Conservation (phyloP, 2,888 invertebrate genomes). For the Drosophila stalkeri region DNA sequence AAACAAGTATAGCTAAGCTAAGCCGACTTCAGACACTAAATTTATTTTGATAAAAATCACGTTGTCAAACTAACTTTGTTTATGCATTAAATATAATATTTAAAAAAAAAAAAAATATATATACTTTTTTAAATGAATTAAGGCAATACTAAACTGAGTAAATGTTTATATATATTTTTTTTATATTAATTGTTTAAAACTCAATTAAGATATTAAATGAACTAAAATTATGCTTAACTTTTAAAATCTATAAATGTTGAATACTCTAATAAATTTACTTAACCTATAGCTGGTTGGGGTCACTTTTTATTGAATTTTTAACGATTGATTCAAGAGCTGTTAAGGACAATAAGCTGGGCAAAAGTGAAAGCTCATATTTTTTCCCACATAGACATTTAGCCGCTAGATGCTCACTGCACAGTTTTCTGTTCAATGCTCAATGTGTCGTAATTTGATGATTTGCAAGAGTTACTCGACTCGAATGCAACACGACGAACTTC, state of each 20-base stretch:
- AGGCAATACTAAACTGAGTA: too few species aligned
- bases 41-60: too few species aligned
- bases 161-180: too few species aligned
- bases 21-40: too few species aligned
- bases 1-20: too few species aligned
- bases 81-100: neutral
- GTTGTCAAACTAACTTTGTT: too few species aligned
- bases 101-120: too few species aligned
- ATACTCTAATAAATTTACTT: neutral
- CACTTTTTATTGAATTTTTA: too few species aligned
- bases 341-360: constrained; percentile 21
- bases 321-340: constrained; percentile 9
- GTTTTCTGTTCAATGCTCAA: constrained; percentile 17
- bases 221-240: neutral
- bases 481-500: constrained; percentile 38
- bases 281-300: too few species aligned
- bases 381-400: constrained; percentile 7
- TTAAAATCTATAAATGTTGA: neutral
- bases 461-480: constrained; percentile 21
- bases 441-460: constrained; percentile 42
- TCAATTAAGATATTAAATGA: neutral
- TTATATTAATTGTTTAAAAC: neutral
- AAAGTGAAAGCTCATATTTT: constrained; percentile 26
- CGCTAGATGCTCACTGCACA: constrained; percentile 15
- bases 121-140: too few species aligned